Evolutionary conservation across 2,113 vertebrate genomes (phyloP).

Genomic region (Rhabdornis inornatus): DNA sequence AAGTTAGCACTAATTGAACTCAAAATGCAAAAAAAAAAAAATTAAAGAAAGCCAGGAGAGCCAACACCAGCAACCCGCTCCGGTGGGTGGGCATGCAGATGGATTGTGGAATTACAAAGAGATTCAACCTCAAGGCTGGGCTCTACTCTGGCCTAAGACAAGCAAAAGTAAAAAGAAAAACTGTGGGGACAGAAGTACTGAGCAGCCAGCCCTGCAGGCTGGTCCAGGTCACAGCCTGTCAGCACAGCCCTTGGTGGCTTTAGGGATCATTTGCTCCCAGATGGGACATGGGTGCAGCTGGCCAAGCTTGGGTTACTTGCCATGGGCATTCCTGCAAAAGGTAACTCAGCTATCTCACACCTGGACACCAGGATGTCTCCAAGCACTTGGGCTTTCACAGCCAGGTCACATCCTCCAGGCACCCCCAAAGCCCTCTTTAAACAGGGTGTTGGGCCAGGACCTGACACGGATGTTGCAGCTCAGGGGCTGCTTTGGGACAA

Average conservation of each 20-base stretch:
- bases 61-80: slow-evolving; percentile 55
- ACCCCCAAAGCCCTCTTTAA: background rate
- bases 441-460: background rate
- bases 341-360: rapidly evolving
- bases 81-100: slow-evolving; percentile 60
- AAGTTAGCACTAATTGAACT: slow-evolving; percentile 76
- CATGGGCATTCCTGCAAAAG: background rate
- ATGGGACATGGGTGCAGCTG: rapidly evolving
- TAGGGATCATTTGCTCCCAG: background rate
- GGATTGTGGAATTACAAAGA: slow-evolving; percentile 24
- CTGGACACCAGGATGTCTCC: background rate
- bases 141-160: slow-evolving; percentile 10
- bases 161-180: slow-evolving; percentile 28
- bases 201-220: background rate
- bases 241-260: background rate
- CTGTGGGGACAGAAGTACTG: background rate
- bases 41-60: slow-evolving; percentile 45
- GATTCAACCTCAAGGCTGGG: background rate
- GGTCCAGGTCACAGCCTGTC: background rate
- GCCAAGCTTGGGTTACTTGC: background rate
- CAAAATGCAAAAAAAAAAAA: background rate
- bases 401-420: background rate
- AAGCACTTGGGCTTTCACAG: background rate
- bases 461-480: rapidly evolving
- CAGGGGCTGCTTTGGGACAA: background rate